Conservation (phyloP, 2,113 vertebrate species). For the Microcebus griseorufus region DNA sequence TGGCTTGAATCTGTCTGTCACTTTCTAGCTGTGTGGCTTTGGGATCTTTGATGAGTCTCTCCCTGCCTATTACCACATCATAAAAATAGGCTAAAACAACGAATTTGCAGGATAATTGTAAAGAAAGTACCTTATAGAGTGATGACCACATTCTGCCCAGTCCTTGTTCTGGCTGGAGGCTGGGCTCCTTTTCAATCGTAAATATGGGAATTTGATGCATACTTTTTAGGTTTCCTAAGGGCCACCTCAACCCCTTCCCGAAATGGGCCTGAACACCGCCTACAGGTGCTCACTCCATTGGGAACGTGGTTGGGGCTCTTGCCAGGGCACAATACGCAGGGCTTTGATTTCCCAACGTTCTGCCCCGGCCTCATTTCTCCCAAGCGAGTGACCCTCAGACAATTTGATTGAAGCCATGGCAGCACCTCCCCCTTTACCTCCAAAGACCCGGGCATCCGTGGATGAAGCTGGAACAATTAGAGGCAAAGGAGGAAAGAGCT, state of each 20-base stretch:
- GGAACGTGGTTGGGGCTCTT: too few species aligned
- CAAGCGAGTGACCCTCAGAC: background rate
- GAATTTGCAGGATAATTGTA: background rate
- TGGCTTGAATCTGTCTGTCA: background rate
- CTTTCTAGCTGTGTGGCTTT: background rate
- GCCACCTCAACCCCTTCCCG: background rate
- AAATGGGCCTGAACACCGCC: background rate
- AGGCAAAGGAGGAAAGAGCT: background rate
- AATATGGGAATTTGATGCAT: background rate
- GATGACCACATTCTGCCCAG: too few species aligned
- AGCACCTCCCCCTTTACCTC: background rate
- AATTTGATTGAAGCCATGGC: background rate
- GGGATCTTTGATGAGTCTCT: background rate
- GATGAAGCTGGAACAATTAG: background rate
- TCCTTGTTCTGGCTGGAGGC: background rate
- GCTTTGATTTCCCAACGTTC: background rate
- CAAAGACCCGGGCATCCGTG: accelerated
- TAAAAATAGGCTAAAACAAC: background rate
- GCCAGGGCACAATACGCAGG: background rate
- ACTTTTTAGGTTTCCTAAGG: background rate
- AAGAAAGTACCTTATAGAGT: background rate
- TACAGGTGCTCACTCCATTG: background rate
- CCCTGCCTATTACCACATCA: background rate
- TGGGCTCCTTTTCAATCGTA: background rate
- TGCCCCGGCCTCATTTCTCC: background rate